Conservation (phyloP, 2,888 invertebrate species). For the Drosophila nr. medialis region DNA sequence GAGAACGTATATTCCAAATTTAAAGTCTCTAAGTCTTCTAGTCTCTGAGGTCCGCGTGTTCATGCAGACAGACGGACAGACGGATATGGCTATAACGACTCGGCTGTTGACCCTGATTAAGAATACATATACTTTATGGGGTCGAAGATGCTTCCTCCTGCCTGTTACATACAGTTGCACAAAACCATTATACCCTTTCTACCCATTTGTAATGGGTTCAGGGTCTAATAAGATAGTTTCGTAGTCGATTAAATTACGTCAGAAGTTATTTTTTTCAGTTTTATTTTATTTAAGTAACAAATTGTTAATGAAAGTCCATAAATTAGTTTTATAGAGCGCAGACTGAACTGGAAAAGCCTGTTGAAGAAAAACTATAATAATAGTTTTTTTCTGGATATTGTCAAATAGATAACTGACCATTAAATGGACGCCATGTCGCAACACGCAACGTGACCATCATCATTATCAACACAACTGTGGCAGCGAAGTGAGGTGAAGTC, state of each 20-base stretch:
- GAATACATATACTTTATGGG: too few relatives aligned
- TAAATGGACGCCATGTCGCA: slow-evolving; percentile 7
- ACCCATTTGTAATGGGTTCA: too few relatives aligned
- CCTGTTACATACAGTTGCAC: too few relatives aligned
- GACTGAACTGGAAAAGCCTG: not conserved
- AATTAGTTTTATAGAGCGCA: not conserved
- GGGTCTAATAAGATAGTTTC: not conserved
- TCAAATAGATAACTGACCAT: not conserved
- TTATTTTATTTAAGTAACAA: not conserved
- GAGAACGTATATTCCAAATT: too few relatives aligned
- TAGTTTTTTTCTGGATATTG: not conserved
- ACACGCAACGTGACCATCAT: slow-evolving; percentile 27
- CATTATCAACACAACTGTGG: slow-evolving; percentile 8
- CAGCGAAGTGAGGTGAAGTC: not conserved
- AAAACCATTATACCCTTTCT: too few relatives aligned
- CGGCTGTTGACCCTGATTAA: too few relatives aligned
- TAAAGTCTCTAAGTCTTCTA: fast-evolving
- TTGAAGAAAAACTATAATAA: not conserved
- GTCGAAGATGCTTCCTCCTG: too few relatives aligned
- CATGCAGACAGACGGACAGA: too few relatives aligned
- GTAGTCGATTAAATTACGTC: not conserved
- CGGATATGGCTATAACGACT: too few relatives aligned
- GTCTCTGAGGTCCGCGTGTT: too few relatives aligned
- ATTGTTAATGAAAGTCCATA: not conserved
- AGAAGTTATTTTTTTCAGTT: not conserved